Percentiles rank a stretch among this genome's conserved stretches.
phyloP scores from a whole-genome alignment of 2,888 invertebrate species.

The Vandiemenella viatica region DNA sequence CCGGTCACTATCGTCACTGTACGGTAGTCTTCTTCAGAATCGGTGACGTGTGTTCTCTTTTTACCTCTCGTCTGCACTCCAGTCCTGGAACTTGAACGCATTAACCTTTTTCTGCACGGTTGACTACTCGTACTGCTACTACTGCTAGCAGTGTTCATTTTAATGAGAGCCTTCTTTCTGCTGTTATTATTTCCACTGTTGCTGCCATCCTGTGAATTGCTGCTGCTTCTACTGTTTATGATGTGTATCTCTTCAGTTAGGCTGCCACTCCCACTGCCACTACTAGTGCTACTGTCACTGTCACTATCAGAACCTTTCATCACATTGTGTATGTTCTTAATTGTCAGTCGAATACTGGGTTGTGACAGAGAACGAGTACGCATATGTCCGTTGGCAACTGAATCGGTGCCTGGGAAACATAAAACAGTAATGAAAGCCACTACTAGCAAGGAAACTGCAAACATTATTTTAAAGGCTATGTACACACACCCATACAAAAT shows the following conservation, averaged over 20 bases:
- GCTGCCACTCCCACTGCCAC: background rate
- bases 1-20: background rate
- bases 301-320: background rate
- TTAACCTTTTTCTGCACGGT: background rate
- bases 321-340: slow-evolving; percentile 4
- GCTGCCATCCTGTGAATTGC: no score
- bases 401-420: no score
- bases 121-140: no score
- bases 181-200: no score
- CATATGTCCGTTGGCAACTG: slow-evolving; percentile 5
- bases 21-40: slow-evolving; percentile 38
- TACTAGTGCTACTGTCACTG: slow-evolving; percentile 2
- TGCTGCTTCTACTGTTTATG: no score
- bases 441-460: background rate
- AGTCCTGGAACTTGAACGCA: background rate
- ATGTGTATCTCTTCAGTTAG: no score
- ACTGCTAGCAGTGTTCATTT: no score
- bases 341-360: slow-evolving; percentile 12
- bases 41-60: slow-evolving; percentile 18
- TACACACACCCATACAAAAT: no score
- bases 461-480: no score
- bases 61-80: slow-evolving; percentile 2
- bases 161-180: no score
- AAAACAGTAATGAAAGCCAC: no score
- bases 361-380: slow-evolving; percentile 7